Evolutionary conservation across 2,888 invertebrate genomes (phyloP).

Genomic region (Apoderus coryli): DNA sequence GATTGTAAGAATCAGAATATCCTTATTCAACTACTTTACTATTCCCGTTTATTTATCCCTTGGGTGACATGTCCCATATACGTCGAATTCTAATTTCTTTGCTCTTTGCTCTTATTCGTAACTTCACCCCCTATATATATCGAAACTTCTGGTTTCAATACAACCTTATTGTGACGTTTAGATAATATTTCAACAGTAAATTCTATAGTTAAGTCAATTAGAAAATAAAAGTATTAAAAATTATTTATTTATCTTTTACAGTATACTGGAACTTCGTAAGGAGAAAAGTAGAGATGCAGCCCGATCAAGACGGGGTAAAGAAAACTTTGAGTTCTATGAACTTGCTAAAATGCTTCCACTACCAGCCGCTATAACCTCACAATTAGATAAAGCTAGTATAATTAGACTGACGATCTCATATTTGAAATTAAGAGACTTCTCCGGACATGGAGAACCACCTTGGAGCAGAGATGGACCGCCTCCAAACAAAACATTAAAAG

Average conservation of each 20-base stretch:
- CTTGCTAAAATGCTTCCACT: constrained; percentile 87
- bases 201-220: no score
- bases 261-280: constrained; percentile 84
- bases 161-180: no score
- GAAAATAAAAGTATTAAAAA: no score
- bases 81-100: constrained; percentile 27
- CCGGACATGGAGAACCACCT: constrained; percentile 89
- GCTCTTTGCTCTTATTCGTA: constrained; percentile 25
- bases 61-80: constrained; percentile 31
- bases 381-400: constrained; percentile 91
- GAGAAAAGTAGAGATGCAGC: constrained; percentile 91
- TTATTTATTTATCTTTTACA: constrained; percentile 39
- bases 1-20: no score
- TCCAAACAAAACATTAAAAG: constrained; percentile 68
- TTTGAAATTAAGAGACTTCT: constrained; percentile 88
- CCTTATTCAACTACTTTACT: no score
- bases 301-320: constrained; percentile 79
- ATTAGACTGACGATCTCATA: constrained; percentile 93
- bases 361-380: constrained; percentile 83
- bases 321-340: constrained; percentile 94
- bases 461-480: constrained; percentile 77
- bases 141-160: no score
- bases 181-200: no score
- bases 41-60: constrained; percentile 34
- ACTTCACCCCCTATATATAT: no score